phyloP scores from a whole-genome alignment of 2,113 vertebrate genomes.

The Sylvilagus bachmani region DNA sequence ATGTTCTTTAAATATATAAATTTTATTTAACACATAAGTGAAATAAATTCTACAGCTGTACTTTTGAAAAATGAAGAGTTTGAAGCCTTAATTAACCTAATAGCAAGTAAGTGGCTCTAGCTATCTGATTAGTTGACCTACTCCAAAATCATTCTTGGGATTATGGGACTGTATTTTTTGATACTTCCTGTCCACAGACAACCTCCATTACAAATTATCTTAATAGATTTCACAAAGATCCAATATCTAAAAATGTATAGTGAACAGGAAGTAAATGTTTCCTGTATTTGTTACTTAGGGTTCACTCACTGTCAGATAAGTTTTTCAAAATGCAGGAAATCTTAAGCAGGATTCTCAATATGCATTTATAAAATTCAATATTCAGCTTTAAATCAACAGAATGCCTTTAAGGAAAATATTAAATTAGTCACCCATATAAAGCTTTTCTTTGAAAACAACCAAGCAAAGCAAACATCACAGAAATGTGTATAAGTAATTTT shows the following conservation, averaged over 20 bases:
- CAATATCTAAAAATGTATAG: not conserved
- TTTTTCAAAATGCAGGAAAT: not conserved
- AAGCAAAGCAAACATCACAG: not conserved
- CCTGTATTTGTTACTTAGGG: not conserved
- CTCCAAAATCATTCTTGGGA: not conserved
- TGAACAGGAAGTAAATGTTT: not conserved
- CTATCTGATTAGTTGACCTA: not conserved
- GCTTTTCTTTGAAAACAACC: constrained; percentile 30
- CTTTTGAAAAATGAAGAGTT: constrained; percentile 3
- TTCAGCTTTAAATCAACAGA: constrained; percentile 32
- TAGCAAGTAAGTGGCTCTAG: not conserved
- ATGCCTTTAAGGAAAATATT: constrained; percentile 40
- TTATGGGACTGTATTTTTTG: not conserved
- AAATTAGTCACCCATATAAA: not conserved
- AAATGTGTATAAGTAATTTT: not conserved
- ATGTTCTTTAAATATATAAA: constrained; percentile 6
- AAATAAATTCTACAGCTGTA: not conserved
- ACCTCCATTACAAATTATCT: not conserved
- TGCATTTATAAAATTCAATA: constrained; percentile 6
- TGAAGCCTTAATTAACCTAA: not conserved
- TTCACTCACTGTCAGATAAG: not conserved
- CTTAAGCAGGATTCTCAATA: not conserved
- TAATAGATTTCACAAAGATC: not conserved
- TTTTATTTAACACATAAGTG: not conserved
- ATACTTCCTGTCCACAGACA: not conserved